Conservation (phyloP, 92 coral and sea anemone species). For the Palythoa grandis region DNA sequence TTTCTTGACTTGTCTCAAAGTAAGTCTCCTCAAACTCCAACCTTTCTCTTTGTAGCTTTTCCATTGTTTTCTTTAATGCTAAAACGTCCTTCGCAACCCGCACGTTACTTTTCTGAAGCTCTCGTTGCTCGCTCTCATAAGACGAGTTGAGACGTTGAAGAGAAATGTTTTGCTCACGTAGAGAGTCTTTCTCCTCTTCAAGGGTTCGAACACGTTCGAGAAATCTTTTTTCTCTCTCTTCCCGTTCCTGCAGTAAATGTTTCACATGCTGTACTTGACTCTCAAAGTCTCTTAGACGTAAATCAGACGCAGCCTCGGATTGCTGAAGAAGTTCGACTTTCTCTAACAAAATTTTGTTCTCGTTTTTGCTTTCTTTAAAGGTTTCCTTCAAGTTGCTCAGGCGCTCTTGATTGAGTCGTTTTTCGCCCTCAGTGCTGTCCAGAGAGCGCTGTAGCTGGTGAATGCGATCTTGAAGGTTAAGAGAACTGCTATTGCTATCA, state of each 20-base stretch:
- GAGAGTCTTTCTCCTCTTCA: constrained; percentile 61
- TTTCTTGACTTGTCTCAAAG: constrained; percentile 80
- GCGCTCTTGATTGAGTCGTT: constrained; percentile 71
- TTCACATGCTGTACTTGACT: constrained; percentile 77
- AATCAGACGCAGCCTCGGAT: constrained; percentile 74
- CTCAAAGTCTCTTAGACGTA: constrained; percentile 69
- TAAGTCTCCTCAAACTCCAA: constrained; percentile 82
- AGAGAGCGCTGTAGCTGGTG: constrained; percentile 80
- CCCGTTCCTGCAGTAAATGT: constrained; percentile 60
- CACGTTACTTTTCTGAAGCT: constrained; percentile 70
- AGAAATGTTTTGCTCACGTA: constrained; percentile 70
- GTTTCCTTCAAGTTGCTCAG: constrained; percentile 61
- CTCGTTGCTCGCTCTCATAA: constrained; percentile 78
- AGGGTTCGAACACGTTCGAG: constrained; percentile 55
- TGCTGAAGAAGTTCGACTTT: constrained; percentile 68
- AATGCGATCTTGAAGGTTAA: constrained; percentile 84
- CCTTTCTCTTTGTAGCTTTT: constrained; percentile 79
- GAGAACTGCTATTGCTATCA: constrained; percentile 88
- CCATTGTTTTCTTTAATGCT: constrained; percentile 81
- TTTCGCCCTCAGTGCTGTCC: constrained; percentile 77
- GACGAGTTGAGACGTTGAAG: constrained; percentile 72
- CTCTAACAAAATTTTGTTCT: constrained; percentile 67
- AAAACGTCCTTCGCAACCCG: constrained; percentile 87
- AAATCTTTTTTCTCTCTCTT: constrained; percentile 72
- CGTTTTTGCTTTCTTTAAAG: constrained; percentile 73